Evolutionary conservation across 1,140 invertebrate species (phyloP).

Genomic region (Acromyrmex charruanus): DNA sequence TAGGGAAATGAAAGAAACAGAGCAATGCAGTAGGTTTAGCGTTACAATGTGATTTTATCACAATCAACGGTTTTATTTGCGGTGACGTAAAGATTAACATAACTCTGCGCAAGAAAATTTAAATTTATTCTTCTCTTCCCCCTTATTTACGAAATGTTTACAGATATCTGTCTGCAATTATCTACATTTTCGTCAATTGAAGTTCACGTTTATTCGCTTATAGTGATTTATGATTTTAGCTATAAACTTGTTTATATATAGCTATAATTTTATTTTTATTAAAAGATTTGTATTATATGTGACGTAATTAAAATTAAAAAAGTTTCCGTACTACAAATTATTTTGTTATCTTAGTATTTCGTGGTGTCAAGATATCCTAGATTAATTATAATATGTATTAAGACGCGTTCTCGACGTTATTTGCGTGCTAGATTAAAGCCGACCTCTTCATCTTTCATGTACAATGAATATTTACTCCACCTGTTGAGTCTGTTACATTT

Average conservation of each 20-base stretch:
- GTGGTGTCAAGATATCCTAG: background rate
- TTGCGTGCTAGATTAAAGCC: background rate
- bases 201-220: background rate
- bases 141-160: background rate
- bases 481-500: conserved; percentile 9
- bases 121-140: background rate
- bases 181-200: background rate
- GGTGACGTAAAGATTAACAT: conserved; percentile 35
- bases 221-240: background rate
- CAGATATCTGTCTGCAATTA: background rate
- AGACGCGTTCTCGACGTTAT: background rate
- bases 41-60: conserved; percentile 47
- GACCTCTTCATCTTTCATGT: conserved; percentile 1
- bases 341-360: background rate
- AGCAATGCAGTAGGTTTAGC: conserved; percentile 21
- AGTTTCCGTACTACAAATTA: background rate
- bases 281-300: background rate
- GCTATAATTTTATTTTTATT: background rate
- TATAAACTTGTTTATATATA: background rate
- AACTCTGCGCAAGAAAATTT: conserved; percentile 27
- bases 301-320: background rate
- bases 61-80: conserved; percentile 32
- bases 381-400: conserved; percentile 12
- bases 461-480: conserved; percentile 32
- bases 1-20: conserved; percentile 58